phyloP scores from a whole-genome alignment of 2,797 vertebrate genomes.

The Halcyon smyrnensis region DNA sequence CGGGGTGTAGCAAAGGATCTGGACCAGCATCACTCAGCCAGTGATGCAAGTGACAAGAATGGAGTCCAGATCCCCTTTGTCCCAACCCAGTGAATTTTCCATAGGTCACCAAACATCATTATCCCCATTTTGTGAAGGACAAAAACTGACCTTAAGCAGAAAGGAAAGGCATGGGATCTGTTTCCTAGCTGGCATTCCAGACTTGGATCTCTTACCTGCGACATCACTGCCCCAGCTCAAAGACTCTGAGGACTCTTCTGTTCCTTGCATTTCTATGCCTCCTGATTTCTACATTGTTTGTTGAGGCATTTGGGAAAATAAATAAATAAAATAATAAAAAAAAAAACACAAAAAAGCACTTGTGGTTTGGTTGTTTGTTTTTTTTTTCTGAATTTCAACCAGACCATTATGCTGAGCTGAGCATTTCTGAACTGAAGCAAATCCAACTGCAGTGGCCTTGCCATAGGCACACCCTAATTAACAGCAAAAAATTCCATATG shows the following conservation, averaged over 20 bases:
- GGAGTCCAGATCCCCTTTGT: not conserved
- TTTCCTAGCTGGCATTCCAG: not conserved
- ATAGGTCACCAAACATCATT: not conserved
- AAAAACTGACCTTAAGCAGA: not conserved
- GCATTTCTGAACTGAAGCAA: constrained; percentile 71
- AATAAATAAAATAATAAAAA: not conserved
- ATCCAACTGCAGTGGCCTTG: constrained; percentile 76
- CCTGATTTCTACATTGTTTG: not conserved
- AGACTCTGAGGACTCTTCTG: not conserved
- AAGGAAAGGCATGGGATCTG: not conserved
- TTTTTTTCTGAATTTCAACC: constrained; percentile 30
- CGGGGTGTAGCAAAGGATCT: not conserved
- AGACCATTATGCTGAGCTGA: constrained; percentile 74
- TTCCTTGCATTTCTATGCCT: not conserved
- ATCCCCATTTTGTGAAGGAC: not conserved
- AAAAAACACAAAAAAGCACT: not conserved
- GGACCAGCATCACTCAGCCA: not conserved
- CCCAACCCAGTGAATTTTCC: not conserved
- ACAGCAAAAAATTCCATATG: constrained; percentile 75
- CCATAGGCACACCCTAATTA: constrained; percentile 76
- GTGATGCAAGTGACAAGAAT: constrained; percentile 18
- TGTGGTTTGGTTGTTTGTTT: not conserved
- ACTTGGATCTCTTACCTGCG: not conserved
- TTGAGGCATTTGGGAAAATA: not conserved
- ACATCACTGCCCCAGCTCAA: fast-evolving